phyloP scores from a whole-genome alignment of 2,113 vertebrate genomes.

The Edolisoma coerulescens region DNA sequence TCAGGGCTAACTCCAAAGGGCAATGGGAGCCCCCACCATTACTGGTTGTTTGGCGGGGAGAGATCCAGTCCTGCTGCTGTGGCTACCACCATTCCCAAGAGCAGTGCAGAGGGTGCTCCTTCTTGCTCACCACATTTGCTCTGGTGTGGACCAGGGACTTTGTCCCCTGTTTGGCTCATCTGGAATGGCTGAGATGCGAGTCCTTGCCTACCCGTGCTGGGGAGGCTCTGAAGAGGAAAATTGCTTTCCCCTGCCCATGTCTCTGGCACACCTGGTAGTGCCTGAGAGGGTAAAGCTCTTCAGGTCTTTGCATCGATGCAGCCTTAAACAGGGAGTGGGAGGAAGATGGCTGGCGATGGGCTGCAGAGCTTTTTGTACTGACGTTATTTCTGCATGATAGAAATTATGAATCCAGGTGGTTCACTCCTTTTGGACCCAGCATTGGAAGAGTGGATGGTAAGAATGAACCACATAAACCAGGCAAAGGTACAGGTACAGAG shows the following conservation, averaged over 20 bases:
- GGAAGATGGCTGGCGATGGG: not conserved
- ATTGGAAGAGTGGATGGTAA: not conserved
- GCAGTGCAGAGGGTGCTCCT: rapidly evolving
- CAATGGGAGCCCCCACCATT: not conserved
- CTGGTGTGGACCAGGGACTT: too few species aligned
- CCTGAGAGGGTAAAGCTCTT: not conserved
- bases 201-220: too few species aligned
- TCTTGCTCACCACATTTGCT: not conserved
- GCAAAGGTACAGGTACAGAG: not conserved
- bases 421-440: not conserved
- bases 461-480: not conserved
- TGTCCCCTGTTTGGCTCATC: not conserved
- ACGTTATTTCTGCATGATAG: not conserved
- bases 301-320: not conserved
- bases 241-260: not conserved
- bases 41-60: not conserved
- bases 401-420: not conserved
- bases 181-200: not conserved
- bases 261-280: not conserved
- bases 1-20: not conserved
- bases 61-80: not conserved
- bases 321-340: not conserved
- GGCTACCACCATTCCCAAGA: not conserved
- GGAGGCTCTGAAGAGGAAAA: not conserved
- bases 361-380: not conserved